Base-by-base conservation (phyloP, 64 coral and sea anemone genomes). In the Acropora tenuis region DNA sequence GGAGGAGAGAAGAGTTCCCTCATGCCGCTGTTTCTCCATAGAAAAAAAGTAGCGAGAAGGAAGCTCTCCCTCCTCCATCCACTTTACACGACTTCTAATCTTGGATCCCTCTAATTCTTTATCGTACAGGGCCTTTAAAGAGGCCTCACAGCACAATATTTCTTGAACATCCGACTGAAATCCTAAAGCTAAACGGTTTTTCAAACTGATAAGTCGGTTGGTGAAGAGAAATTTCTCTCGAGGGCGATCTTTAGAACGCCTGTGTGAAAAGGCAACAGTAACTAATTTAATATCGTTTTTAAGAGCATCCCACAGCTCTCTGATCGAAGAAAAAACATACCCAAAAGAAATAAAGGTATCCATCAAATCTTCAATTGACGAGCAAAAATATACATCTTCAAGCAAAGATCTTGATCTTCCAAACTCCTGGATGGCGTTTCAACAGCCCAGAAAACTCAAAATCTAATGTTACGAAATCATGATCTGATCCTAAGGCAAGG, bases 11-110 rank as follows among this genome's bases (percentile, higher is more conserved):
- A 11, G 16, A 19, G 18, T 50, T 7, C 8, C 7, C 16, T 72
- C 7, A 19, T 3, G 11, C 47, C 52, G 77, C 46, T 75, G 68
- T 1, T 48, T 46, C 43, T 81, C 86, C 4, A 89, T 2, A 13
- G 4, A 6, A 6, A 71, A 77, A 12, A 89, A 94, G 42, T 80
- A 94, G 15, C 75, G 49, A 3, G 86, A 89, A 11, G 92, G 88
- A 3, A 47, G 55, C 60, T 94, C 92, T 8, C 77, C 92, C 0
- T 94, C 92, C 42, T 94, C 86, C 0, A 79, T 66, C 86, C 92
- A 94, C 43, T 55, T 72, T 2, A 4, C 53, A 1, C 92, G 46
- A 0, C 8, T 12, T 12, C 59, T 10, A 1, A 63, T 63, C 12
- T 63, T 63, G 15, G 12, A 10, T 3, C 90, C 80, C 63, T 84